Evolutionary conservation across 2,888 invertebrate species (phyloP).

Genomic region (Anodontia alba): DNA sequence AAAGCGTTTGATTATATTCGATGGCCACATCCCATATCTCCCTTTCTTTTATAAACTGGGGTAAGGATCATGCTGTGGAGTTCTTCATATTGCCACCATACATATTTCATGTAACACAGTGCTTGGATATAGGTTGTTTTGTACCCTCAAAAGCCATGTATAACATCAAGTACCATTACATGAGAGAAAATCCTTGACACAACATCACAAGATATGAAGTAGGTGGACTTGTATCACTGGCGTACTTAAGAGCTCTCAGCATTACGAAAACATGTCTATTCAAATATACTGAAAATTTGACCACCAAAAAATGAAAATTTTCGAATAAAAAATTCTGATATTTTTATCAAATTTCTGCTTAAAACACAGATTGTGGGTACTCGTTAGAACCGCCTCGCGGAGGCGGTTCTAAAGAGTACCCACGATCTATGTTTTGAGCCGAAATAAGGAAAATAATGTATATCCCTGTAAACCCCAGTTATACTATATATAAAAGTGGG

Average conservation of each 20-base stretch:
- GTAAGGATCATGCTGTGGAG: constrained; percentile 26
- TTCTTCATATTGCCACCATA: constrained; percentile 45
- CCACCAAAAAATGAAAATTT: too few relatives aligned
- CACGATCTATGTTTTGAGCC: too few relatives aligned
- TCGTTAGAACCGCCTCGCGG: too few relatives aligned
- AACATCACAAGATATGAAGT: constrained; percentile 26
- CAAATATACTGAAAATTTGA: too few relatives aligned
- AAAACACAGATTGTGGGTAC: too few relatives aligned
- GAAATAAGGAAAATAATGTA: too few relatives aligned
- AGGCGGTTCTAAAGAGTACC: too few relatives aligned
- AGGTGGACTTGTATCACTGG: constrained; percentile 2
- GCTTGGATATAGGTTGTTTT: constrained; percentile 47
- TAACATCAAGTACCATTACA: constrained; percentile 31
- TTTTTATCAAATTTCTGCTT: too few relatives aligned
- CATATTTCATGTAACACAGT: constrained; percentile 35
- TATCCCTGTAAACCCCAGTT: too few relatives aligned
- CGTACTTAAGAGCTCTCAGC: background rate
- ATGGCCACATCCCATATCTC: constrained; percentile 49
- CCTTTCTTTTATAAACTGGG: constrained; percentile 34
- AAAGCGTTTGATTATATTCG: constrained; percentile 36
- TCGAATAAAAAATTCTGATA: too few relatives aligned
- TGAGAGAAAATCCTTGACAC: constrained; percentile 34
- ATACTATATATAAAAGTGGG: too few relatives aligned
- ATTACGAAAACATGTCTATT: too few relatives aligned
- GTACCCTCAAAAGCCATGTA: constrained; percentile 40